Evolutionary conservation across 2,113 vertebrate species (phyloP).

Genomic region (Solenodon paradoxus): DNA sequence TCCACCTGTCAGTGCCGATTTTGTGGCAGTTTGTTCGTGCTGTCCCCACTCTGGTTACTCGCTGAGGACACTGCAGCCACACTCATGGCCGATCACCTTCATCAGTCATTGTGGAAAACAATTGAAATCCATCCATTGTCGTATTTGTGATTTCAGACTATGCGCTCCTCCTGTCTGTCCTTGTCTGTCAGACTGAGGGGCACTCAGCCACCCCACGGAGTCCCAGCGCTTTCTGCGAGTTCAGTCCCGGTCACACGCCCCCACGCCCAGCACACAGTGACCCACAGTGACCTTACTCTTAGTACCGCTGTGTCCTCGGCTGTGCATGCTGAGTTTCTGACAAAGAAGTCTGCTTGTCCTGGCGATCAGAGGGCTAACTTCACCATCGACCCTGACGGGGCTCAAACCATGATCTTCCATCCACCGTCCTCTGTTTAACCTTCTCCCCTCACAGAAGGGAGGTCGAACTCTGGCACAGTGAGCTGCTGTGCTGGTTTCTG

Average conservation of each 20-base stretch:
- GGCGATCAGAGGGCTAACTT: neutral
- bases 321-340: neutral
- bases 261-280: neutral
- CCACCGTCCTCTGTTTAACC: neutral
- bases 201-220: too few relatives aligned
- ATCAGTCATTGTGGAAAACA: neutral
- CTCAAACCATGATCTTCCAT: neutral
- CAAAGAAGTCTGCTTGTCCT: neutral
- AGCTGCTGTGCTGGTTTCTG: neutral
- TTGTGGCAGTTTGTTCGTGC: neutral
- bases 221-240: neutral
- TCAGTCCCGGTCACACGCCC: neutral
- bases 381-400: neutral
- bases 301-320: too few relatives aligned
- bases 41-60: too few relatives aligned
- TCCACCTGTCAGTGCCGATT: rapidly evolving
- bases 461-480: too few relatives aligned
- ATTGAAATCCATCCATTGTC: neutral
- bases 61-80: neutral
- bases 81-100: neutral
- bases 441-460: neutral
- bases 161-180: neutral
- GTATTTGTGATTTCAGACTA: neutral
- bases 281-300: too few relatives aligned
- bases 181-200: too few relatives aligned